Evolutionary conservation across 1,140 invertebrate species (phyloP).

Genomic region (Cheumatopsyche charites): DNA sequence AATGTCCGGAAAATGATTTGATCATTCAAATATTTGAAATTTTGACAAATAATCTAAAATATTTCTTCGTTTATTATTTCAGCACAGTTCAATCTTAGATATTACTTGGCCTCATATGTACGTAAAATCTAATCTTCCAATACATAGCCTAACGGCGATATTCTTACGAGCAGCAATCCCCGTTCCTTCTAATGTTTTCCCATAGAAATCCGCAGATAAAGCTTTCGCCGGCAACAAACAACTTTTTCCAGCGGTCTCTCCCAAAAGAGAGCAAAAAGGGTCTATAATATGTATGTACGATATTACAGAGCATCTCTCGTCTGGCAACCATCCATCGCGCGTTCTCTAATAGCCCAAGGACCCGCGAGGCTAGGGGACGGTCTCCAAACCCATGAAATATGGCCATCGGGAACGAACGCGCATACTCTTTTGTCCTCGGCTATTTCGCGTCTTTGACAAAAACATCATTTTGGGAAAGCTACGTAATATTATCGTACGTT

Average conservation of each 20-base stretch:
- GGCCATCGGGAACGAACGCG: slow-evolving; percentile 36
- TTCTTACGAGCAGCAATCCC: too few species aligned
- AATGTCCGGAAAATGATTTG: too few species aligned
- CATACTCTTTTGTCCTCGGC: slow-evolving; percentile 45
- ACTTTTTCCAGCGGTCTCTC: slow-evolving; percentile 17
- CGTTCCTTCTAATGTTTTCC: slow-evolving; percentile 6
- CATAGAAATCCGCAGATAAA: slow-evolving; percentile 22
- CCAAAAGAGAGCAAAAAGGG: slow-evolving; percentile 1
- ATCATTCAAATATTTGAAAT: too few species aligned
- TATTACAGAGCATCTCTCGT: neutral
- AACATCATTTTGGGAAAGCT: slow-evolving; percentile 41
- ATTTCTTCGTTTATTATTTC: too few species aligned
- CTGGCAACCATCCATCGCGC: slow-evolving; percentile 40
- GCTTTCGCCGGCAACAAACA: slow-evolving; percentile 23
- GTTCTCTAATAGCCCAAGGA: slow-evolving; percentile 10
- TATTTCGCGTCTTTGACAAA: slow-evolving; percentile 49
- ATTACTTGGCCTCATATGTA: too few species aligned
- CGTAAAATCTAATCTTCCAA: too few species aligned
- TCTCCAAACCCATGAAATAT: slow-evolving; percentile 43
- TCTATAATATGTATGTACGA: neutral
- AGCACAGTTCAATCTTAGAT: neutral
- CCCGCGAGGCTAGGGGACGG: slow-evolving; percentile 8
- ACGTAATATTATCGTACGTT: too few species aligned
- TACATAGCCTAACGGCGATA: too few species aligned
- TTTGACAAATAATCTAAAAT: too few species aligned